Percentiles rank a stretch among this genome's conserved stretches.
Evolutionary conservation across 92 coral and sea anemone genomes (phyloP).

Genomic region (Porites lobata): DNA sequence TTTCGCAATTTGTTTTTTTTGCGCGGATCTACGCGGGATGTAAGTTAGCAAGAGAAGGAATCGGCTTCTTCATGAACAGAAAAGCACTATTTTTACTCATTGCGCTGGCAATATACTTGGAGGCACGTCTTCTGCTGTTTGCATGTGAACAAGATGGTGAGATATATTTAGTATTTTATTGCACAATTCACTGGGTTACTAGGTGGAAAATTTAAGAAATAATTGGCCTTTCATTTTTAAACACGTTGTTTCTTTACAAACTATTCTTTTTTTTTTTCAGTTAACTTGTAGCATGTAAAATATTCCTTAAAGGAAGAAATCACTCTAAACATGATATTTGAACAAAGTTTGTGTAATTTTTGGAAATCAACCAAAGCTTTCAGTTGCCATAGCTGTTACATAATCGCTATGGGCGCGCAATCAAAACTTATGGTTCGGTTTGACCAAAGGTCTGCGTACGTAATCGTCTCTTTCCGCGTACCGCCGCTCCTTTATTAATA

Average conservation of each 20-base stretch:
- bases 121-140: background rate
- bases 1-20: background rate
- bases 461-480: too few species aligned
- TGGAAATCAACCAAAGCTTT: background rate
- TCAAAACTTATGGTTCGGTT: background rate
- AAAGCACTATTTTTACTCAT: background rate
- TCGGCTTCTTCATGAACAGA: background rate
- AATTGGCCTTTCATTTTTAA: too few species aligned
- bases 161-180: background rate
- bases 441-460: background rate
- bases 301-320: too few species aligned
- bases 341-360: too few species aligned
- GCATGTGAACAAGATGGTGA: background rate
- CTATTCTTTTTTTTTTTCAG: background rate
- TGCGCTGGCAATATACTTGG: background rate
- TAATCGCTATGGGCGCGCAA: background rate
- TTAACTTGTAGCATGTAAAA: too few species aligned
- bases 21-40: too few species aligned
- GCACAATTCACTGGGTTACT: background rate
- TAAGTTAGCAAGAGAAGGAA: background rate
- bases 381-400: background rate
- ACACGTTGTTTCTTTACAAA: too few species aligned
- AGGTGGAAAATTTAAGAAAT: background rate
- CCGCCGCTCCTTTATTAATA: too few species aligned
- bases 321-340: too few species aligned